Percentiles rank a stretch among this genome's conserved stretches.
phyloP scores from a whole-genome alignment of 2,888 invertebrate species.

The Catocala fraxini region DNA sequence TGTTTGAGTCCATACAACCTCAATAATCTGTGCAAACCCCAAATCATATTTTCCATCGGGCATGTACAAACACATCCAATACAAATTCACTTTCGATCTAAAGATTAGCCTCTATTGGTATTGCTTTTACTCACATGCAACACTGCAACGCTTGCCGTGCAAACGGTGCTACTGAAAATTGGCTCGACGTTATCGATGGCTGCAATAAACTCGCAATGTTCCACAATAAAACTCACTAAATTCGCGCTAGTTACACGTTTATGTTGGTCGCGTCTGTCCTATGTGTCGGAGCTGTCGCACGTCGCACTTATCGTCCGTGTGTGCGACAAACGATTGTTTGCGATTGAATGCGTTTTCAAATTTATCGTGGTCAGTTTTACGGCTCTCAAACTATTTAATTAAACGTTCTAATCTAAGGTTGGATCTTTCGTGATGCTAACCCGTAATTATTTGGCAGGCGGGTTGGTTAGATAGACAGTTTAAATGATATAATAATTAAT shows the following conservation, averaged over 20 bases:
- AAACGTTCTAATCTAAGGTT: neutral
- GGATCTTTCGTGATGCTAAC: neutral
- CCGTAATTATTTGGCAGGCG: neutral
- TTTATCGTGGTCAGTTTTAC: neutral
- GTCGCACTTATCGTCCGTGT: neutral
- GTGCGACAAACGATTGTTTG: neutral
- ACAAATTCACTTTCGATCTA: constrained; percentile 48
- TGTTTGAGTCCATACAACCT: neutral
- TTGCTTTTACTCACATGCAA: constrained; percentile 40
- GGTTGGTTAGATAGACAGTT: neutral
- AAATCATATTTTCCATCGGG: constrained; percentile 19
- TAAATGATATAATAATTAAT: neutral
- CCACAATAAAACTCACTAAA: constrained; percentile 42
- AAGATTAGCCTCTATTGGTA: constrained; percentile 40
- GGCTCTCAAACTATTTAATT: neutral
- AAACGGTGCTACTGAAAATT: constrained; percentile 51
- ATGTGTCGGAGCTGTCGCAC: constrained; percentile 5
- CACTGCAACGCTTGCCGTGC: constrained; percentile 28
- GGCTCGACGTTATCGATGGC: constrained; percentile 50
- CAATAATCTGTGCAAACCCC: constrained; percentile 9
- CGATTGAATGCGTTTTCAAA: neutral
- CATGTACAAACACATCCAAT: constrained; percentile 41
- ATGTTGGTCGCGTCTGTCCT: constrained; percentile 22
- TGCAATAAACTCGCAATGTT: constrained; percentile 49
- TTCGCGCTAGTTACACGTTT: constrained; percentile 33